Evolutionary conservation across 2,888 invertebrate species (phyloP).

Genomic region (Melieria crassipennis): DNA sequence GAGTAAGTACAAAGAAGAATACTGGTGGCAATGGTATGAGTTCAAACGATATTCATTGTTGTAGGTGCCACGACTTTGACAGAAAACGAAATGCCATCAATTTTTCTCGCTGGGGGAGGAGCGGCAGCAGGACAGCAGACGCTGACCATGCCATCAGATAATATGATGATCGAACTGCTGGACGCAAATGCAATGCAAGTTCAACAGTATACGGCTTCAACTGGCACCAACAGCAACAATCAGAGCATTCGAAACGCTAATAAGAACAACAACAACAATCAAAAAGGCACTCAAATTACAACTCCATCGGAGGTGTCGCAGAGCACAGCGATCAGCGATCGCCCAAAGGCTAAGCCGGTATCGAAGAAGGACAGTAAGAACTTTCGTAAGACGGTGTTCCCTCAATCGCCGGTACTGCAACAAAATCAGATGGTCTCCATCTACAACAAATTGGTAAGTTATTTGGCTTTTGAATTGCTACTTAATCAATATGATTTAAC

Average conservation of each 20-base stretch:
- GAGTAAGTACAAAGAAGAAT: slow-evolving; percentile 33
- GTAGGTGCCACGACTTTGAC: slow-evolving; percentile 22
- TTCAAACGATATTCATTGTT: background rate
- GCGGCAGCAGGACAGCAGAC: slow-evolving; percentile 32
- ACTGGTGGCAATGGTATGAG: background rate
- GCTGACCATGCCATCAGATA: slow-evolving; percentile 21
- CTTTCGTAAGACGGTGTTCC: slow-evolving; percentile 71
- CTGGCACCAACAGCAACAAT: slow-evolving; percentile 38
- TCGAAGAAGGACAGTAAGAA: slow-evolving; percentile 84
- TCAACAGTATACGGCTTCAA: slow-evolving; percentile 31
- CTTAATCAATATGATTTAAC: background rate
- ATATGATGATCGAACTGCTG: slow-evolving; percentile 27
- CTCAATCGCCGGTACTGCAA: slow-evolving; percentile 57
- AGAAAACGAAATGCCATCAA: slow-evolving; percentile 33
- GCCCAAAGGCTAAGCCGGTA: slow-evolving; percentile 83
- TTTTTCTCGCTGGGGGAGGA: slow-evolving; percentile 18
- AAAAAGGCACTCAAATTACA: slow-evolving; percentile 57
- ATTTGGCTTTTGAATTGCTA: background rate
- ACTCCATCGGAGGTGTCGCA: slow-evolving; percentile 67
- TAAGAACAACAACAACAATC: slow-evolving; percentile 42
- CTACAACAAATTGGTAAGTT: slow-evolving; percentile 65
- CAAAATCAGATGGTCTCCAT: slow-evolving; percentile 66
- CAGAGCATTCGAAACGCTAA: slow-evolving; percentile 43
- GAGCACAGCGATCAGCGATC: slow-evolving; percentile 82
- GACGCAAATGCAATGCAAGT: slow-evolving; percentile 32